Base-by-base conservation (phyloP, 2,797 vertebrate genomes). In the Danio aesculapii region DNA sequence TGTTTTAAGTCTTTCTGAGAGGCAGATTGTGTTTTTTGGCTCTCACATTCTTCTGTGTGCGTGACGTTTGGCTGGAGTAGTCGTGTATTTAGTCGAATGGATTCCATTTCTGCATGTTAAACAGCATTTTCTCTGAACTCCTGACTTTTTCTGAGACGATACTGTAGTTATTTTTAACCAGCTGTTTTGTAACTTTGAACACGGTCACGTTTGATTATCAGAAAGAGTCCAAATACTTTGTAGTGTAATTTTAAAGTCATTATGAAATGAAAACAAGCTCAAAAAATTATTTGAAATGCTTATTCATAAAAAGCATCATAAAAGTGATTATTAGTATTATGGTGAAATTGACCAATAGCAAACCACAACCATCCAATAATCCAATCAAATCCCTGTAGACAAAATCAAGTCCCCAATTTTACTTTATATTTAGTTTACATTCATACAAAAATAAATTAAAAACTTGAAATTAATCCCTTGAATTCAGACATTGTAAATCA, bases 21-120 rank as follows among this genome's bases (percentile, higher is more conserved):
- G 53, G 64, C 21, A 17, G 17, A 41, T 50, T n/a, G 44, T 49
- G 44, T 46, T 73, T 47, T 46, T 59, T 59, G 41, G 71, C 53
- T 59, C 8, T 21, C n/a, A 6, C 0, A 21, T 44, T 19, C 14
- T 21, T 77, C 19, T 77, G 21, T 63, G 21, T 43, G 12, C 1
- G 5, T 53, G 30, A 7, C 16, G 49, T 55, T 53, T 76, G 39
- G 49, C 30, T 55, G n/a, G 6, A 64, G 21, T 46, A 30, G 6
- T 57, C 13, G n/a, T 8, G 6, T 70, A 12, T 61, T 52, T 16
- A 5, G 66, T 16, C 47, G 1, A 69, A 52, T 0, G 39, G 6
- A 2, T 52, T 6, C 21, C 6, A 19, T 52, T 14, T 19, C 7
- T 53, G 30, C 11, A 41, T 52, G 49, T 30, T 10, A 50, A 62